Evolutionary conservation across 2,888 invertebrate genomes (phyloP).

Genomic region (Conchocele bisecta): DNA sequence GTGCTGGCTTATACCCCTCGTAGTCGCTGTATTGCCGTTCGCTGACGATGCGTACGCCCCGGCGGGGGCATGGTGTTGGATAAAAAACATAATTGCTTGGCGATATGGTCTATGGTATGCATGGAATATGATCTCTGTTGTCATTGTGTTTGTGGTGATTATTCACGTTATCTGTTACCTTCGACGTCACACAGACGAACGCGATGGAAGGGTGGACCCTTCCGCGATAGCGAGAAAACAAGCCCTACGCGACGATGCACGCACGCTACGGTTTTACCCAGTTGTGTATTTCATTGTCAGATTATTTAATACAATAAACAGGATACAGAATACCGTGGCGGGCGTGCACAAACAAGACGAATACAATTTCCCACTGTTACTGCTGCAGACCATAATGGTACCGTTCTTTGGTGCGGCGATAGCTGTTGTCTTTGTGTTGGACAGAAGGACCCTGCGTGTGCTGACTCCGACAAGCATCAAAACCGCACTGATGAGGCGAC

Average conservation of each 20-base stretch:
- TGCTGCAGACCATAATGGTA: background rate
- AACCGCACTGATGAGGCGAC: background rate
- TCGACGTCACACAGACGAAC: background rate
- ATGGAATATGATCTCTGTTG: background rate
- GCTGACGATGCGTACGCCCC: constrained; percentile 1
- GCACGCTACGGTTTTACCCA: background rate
- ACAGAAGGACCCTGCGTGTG: background rate
- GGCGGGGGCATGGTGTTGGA: constrained; percentile 3
- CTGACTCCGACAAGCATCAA: background rate
- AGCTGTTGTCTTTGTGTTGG: background rate
- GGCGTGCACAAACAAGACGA: background rate
- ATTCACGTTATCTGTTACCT: background rate
- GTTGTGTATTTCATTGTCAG: background rate
- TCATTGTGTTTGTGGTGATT: background rate
- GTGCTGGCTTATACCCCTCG: background rate
- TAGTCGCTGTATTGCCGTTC: background rate
- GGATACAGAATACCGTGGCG: background rate
- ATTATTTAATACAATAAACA: background rate
- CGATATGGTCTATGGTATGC: background rate
- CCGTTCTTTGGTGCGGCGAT: background rate
- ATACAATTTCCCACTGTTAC: background rate
- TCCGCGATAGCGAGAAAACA: background rate
- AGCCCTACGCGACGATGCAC: background rate
- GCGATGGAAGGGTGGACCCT: background rate
- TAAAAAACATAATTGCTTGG: background rate